phyloP scores from a whole-genome alignment of 2,113 vertebrate genomes.

The Laticauda colubrina region DNA sequence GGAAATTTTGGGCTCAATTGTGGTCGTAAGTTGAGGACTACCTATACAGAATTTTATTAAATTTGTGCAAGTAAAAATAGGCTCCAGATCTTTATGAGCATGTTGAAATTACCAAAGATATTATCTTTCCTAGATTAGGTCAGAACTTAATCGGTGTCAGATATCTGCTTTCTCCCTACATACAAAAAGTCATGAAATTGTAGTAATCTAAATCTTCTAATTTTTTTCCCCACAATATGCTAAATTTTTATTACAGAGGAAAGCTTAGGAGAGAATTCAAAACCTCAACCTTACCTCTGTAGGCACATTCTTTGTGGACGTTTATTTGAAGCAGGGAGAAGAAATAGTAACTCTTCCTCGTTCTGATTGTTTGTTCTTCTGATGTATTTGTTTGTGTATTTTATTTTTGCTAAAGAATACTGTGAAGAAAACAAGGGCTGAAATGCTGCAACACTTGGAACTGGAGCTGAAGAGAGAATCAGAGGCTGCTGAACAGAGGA shows the following conservation, averaged over 20 bases:
- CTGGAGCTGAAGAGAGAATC: slow-evolving; percentile 49
- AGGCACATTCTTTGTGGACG: not conserved
- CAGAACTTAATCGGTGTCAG: not conserved
- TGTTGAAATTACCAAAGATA: not conserved
- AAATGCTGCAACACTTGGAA: slow-evolving; percentile 52
- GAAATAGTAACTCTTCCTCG: not conserved
- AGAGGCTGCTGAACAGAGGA: slow-evolving; percentile 58
- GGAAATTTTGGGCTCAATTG: not conserved
- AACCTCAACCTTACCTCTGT: no score
- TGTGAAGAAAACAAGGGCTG: slow-evolving; percentile 42
- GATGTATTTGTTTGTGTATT: not conserved
- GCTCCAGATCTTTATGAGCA: not conserved
- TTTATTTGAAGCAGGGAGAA: slow-evolving; percentile 2
- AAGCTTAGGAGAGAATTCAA: not conserved
- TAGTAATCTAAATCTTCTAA: not conserved
- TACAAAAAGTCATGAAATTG: not conserved
- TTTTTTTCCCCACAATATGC: not conserved
- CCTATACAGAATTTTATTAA: not conserved
- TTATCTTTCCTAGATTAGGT: not conserved
- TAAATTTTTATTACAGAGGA: not conserved
- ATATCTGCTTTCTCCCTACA: not conserved
- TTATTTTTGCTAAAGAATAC: slow-evolving; percentile 56
- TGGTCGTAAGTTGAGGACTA: not conserved
- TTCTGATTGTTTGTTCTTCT: not conserved
- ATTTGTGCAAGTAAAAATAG: not conserved